These are phyloP conservation scores for Lutraria lutraria DNA, from an alignment of 2,888 invertebrate species.

Conservation along the genomic window DNA sequence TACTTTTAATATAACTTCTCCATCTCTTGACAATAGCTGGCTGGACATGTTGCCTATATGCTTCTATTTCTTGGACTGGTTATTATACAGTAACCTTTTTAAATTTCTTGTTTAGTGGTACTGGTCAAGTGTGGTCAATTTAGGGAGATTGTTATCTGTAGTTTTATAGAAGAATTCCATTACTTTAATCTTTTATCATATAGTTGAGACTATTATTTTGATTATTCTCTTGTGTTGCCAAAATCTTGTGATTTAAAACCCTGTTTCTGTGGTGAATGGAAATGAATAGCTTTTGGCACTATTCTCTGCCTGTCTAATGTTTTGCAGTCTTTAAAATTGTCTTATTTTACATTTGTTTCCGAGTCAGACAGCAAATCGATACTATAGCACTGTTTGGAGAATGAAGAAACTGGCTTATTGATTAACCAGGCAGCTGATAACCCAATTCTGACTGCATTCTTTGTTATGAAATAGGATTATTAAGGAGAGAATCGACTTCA, in stretches of 20 bases:
- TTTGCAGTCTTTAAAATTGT: conserved; percentile 27
- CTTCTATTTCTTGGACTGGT: too few species aligned
- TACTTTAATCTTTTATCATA: too few species aligned
- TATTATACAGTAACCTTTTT: too few species aligned
- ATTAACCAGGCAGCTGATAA: conserved; percentile 21
- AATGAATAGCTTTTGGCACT: conserved; percentile 5
- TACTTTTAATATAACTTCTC: too few species aligned
- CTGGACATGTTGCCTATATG: too few species aligned
- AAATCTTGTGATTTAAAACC: neutral
- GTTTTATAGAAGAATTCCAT: too few species aligned
- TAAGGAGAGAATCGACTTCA: conserved; percentile 7
- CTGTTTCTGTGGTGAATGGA: neutral
- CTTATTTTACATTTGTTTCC: conserved; percentile 19
- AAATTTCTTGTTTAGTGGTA: too few species aligned
- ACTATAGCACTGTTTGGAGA: conserved; percentile 21
- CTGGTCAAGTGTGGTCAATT: too few species aligned
- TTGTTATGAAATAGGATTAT: conserved; percentile 22
- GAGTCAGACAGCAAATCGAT: conserved; percentile 5
- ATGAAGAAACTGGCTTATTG: conserved; percentile 17
- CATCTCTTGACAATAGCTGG: too few species aligned
- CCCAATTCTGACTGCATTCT: conserved; percentile 26
- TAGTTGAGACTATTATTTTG: too few species aligned
- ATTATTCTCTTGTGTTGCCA: neutral
- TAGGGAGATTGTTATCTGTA: too few species aligned
- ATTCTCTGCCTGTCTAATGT: neutral